phyloP scores from a whole-genome alignment of 1,140 invertebrate species.

The Neodiprion pinetum region DNA sequence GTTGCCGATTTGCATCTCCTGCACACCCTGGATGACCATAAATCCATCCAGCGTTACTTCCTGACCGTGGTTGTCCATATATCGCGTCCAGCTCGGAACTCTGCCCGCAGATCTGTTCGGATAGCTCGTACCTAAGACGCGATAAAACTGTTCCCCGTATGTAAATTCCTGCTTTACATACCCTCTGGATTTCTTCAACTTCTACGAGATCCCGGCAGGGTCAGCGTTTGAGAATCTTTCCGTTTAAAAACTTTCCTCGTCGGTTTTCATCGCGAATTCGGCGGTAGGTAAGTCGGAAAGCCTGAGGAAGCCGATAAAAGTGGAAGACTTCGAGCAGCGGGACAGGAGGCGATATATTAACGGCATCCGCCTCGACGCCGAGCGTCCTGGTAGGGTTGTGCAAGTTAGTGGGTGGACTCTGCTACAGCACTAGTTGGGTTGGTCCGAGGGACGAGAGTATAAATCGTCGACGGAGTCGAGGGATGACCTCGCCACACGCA shows the following conservation, averaged over 20 bases:
- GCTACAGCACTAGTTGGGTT: constrained; percentile 49
- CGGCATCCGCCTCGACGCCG: constrained; percentile 37
- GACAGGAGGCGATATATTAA: constrained; percentile 57
- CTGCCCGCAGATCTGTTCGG: constrained; percentile 25
- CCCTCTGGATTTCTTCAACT: constrained; percentile 2
- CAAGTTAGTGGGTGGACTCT: constrained; percentile 57
- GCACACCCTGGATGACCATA: constrained; percentile 38
- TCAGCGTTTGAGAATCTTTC: neutral
- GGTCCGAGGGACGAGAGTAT: constrained; percentile 57
- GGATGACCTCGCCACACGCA: constrained; percentile 58
- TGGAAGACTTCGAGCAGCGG: neutral
- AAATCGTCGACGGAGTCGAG: constrained; percentile 58
- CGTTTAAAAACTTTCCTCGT: neutral
- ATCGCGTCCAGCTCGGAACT: constrained; percentile 14
- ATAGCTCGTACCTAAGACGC: constrained; percentile 24
- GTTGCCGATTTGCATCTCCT: constrained; percentile 38
- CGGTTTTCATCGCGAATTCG: constrained; percentile 9
- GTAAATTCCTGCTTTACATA: constrained; percentile 46
- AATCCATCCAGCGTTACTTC: constrained; percentile 37
- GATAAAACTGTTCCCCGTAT: constrained; percentile 47
- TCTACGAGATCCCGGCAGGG: neutral
- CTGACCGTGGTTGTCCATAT: constrained; percentile 26
- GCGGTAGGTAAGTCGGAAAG: constrained; percentile 10
- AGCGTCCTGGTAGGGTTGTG: constrained; percentile 33
- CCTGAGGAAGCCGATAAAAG: constrained; percentile 23